Evolutionary conservation across 2,888 invertebrate species (phyloP), one percentile per base, ranked within the genome.

Genomic region (Sipha maydis): DNA sequence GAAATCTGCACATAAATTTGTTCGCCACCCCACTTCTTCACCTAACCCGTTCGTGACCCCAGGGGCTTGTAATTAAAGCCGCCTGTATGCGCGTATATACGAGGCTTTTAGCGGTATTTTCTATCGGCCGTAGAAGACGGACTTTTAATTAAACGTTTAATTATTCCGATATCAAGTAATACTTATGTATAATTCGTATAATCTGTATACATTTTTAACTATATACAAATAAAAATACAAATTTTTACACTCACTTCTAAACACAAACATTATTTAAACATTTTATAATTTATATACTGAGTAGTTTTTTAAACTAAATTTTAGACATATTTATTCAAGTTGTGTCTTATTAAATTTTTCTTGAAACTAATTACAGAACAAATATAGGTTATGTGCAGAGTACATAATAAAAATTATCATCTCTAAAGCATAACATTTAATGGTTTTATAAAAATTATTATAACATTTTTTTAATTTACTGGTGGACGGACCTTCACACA

Each of bases 81-180:
- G 75, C 88, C 75, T 76, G 88, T 82, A 82, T 75, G 48, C 48
- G 75, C 38, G 56, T 79, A 67, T 88, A 88, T 48, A 88, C 88
- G 80, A 82, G 82, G 88, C 88, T 88, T 88, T 88, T 88, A 88
- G 80, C 88, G 88, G 88, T 88, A 88, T 88, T 88, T 88, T 88
- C 88, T 88, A 88, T 88, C 82, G 82, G 88, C 88, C 31, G 75
- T 80, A 80, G 88, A 80, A 75, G 75, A 75, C 75, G 80, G 88
- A 88, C 88, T 88, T 88, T 88, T 88, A 88, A 88, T 88, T 88
- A 88, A 88, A 88, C 88, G 88, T 88, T 88, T 88, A 88, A 88
- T 88, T 88, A 88, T 88, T 88, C 75, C 88, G 67, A 88, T 88
- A 88, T 75, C 82, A 82, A 88, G 82, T 88, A 82, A 82, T 82